Percentiles rank a stretch among this genome's conserved stretches.
phyloP scores from a whole-genome alignment of 2,888 invertebrate genomes.

The Tyria jacobaeae region DNA sequence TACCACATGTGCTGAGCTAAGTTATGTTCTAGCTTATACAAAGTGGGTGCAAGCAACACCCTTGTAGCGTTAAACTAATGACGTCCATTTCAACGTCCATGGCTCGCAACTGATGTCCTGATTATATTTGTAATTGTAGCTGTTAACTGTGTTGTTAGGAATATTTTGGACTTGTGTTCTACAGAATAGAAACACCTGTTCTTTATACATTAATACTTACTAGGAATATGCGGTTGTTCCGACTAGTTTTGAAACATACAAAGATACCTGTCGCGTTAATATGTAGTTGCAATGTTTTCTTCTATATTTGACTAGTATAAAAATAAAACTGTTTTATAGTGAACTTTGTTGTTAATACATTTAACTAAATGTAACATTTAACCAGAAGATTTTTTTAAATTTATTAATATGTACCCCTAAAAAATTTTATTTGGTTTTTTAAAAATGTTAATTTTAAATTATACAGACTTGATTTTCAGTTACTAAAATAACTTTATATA shows the following conservation, averaged over 20 bases:
- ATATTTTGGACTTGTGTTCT: slow-evolving; percentile 27
- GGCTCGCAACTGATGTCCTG: slow-evolving; percentile 29
- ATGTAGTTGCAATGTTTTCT: too few relatives aligned
- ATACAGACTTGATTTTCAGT: neutral
- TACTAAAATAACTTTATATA: neutral
- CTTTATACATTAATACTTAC: neutral
- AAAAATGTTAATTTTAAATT: neutral
- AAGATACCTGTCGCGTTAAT: too few relatives aligned
- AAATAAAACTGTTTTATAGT: too few relatives aligned
- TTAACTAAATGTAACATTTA: too few relatives aligned
- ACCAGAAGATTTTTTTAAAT: neutral
- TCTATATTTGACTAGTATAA: too few relatives aligned
- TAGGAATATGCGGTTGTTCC: too few relatives aligned
- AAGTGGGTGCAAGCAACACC: slow-evolving; percentile 30
- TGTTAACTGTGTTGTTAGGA: slow-evolving; percentile 34
- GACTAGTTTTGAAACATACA: too few relatives aligned
- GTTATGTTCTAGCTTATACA: slow-evolving; percentile 33
- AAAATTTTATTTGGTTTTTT: neutral
- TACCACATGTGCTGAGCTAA: slow-evolving; percentile 19
- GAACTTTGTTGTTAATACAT: too few relatives aligned
- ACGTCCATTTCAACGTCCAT: slow-evolving; percentile 38
- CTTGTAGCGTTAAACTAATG: slow-evolving; percentile 44
- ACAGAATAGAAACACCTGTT: too few relatives aligned
- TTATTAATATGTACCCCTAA: neutral
- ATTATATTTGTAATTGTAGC: slow-evolving; percentile 36